Percentiles rank a stretch among this genome's conserved stretches.
phyloP scores from a whole-genome alignment of 2,888 invertebrate species.

The Apamea monoglypha region DNA sequence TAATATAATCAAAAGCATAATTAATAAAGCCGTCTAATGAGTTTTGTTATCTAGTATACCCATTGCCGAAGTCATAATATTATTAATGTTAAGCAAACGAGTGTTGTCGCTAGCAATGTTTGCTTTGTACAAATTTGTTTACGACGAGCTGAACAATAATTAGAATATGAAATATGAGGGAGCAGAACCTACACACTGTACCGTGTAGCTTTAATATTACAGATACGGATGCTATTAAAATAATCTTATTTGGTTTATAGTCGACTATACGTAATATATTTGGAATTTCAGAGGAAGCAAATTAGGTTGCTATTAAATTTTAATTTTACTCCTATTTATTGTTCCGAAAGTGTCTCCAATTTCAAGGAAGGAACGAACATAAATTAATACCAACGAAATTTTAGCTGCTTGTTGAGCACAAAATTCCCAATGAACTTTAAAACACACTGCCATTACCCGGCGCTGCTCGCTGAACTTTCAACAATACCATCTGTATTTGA shows the following conservation, averaged over 20 bases:
- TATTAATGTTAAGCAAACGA: conserved; percentile 54
- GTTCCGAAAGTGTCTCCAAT: conserved; percentile 44
- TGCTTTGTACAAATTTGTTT: conserved; percentile 53
- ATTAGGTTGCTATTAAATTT: background rate
- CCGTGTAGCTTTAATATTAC: conserved; percentile 32
- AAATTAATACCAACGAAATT: conserved; percentile 48
- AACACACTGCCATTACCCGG: conserved; percentile 33
- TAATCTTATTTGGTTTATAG: conserved; percentile 51
- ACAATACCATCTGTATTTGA: conserved; percentile 59
- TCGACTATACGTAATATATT: background rate
- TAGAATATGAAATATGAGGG: conserved; percentile 55
- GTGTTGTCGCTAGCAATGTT: conserved; percentile 46
- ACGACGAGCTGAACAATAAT: conserved; percentile 58
- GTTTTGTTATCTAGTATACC: conserved; percentile 41
- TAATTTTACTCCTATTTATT: conserved; percentile 25
- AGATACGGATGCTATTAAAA: conserved; percentile 51
- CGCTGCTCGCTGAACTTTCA: conserved; percentile 42
- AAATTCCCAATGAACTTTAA: conserved; percentile 52
- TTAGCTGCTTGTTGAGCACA: conserved; percentile 44
- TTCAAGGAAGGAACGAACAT: conserved; percentile 44
- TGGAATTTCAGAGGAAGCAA: background rate
- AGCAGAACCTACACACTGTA: conserved; percentile 27
- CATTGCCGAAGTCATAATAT: conserved; percentile 41
- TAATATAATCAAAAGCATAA: conserved; percentile 5
- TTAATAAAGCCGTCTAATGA: conserved; percentile 30